Evolutionary conservation across 2,797 vertebrate genomes (phyloP).

Genomic region (Lepidocolaptes lacrymiger): DNA sequence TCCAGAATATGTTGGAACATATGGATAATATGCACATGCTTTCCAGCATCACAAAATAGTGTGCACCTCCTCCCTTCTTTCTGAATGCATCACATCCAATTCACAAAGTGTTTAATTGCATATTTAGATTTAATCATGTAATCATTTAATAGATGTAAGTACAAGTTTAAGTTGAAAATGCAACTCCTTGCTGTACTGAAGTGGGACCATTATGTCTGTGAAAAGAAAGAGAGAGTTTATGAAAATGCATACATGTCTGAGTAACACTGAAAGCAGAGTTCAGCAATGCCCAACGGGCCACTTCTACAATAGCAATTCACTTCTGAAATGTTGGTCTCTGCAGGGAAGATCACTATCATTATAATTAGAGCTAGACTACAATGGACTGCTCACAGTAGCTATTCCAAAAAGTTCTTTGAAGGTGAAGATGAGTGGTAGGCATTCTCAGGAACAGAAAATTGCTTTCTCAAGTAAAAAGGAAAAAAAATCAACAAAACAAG

Average conservation of each 20-base stretch:
- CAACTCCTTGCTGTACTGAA: neutral
- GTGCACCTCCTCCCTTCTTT: neutral
- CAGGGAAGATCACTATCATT: constrained; percentile 64
- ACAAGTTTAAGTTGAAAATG: neutral
- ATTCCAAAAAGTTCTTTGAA: constrained; percentile 56
- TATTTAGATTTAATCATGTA: constrained; percentile 12
- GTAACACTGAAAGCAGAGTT: constrained; percentile 43
- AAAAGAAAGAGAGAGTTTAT: constrained; percentile 32
- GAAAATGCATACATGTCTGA: neutral
- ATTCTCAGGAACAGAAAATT: constrained; percentile 33
- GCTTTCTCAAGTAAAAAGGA: neutral
- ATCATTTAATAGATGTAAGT: neutral
- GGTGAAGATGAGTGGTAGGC: constrained; percentile 33
- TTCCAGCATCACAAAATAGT: neutral
- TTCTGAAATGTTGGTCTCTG: constrained; percentile 52
- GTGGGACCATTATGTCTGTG: neutral
- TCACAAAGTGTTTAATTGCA: neutral
- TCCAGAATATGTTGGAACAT: neutral
- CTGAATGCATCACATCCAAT: neutral
- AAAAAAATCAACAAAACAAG: neutral
- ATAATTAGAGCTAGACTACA: constrained; percentile 49
- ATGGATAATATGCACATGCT: neutral
- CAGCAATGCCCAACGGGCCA: constrained; percentile 46
- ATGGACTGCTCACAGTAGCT: constrained; percentile 25
- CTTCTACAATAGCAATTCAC: constrained; percentile 34